Evolutionary conservation across 2,113 vertebrate genomes (phyloP).

Genomic region (Heloderma charlesbogerti): DNA sequence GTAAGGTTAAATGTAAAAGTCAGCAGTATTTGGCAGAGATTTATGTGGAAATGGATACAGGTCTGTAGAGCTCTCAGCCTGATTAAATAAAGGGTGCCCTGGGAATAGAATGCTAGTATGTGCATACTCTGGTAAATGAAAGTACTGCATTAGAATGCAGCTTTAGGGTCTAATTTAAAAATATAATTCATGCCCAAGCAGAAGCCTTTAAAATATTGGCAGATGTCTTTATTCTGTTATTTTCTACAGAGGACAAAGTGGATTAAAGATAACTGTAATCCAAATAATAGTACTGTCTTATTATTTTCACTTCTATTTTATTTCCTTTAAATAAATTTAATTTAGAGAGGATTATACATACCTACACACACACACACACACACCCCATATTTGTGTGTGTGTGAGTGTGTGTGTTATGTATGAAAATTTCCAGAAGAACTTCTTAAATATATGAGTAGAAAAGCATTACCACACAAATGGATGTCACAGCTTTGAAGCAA

Average conservation of each 20-base stretch:
- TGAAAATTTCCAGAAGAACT: conserved; percentile 27
- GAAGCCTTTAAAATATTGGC: conserved; percentile 77
- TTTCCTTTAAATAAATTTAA: conserved; percentile 66
- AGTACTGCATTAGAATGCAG: conserved; percentile 74
- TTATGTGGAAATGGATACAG: conserved; percentile 61
- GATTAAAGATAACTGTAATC: conserved; percentile 72
- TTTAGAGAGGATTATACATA: conserved; percentile 54
- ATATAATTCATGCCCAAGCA: conserved; percentile 70
- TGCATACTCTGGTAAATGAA: conserved; percentile 70
- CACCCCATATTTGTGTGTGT: background rate
- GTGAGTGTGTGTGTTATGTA: conserved; percentile 6
- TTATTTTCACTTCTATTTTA: conserved; percentile 53
- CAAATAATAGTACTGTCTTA: conserved; percentile 58
- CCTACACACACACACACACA: too few relatives aligned
- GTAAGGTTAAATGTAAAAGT: conserved; percentile 69
- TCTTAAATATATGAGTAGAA: conserved; percentile 47
- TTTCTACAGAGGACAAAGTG: conserved; percentile 74
- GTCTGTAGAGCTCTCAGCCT: conserved; percentile 68
- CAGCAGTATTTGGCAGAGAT: conserved; percentile 70
- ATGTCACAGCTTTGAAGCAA: conserved; percentile 48
- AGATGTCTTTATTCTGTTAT: conserved; percentile 72
- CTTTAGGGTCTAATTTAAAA: conserved; percentile 78
- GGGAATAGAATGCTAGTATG: conserved; percentile 62
- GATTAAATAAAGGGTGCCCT: conserved; percentile 73
- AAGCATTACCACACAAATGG: conserved; percentile 36